Conservation (phyloP, 1,140 invertebrate species). For the Orussus abietinus region DNA sequence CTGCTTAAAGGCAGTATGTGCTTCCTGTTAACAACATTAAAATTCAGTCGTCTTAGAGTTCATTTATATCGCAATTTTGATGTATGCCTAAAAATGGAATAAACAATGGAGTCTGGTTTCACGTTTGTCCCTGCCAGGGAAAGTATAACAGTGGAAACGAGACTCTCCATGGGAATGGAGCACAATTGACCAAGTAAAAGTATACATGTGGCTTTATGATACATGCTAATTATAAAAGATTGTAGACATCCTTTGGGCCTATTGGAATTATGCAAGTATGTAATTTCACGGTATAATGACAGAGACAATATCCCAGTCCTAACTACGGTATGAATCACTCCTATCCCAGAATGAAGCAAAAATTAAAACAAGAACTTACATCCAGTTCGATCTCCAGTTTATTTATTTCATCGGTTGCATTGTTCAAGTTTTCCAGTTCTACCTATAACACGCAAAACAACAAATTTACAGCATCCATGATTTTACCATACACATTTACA, state of each 20-base stretch:
- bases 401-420: constrained; percentile 93
- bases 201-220: no score
- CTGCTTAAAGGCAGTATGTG: constrained; percentile 74
- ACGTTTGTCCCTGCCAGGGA: no score
- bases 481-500: constrained; percentile 1
- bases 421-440: constrained; percentile 92
- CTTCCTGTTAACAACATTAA: no score
- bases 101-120: no score
- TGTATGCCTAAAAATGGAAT: no score
- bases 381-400: constrained; percentile 90
- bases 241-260: constrained; percentile 13
- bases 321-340: neutral
- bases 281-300: neutral
- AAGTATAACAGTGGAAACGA: no score
- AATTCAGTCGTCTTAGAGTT: no score
- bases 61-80: no score
- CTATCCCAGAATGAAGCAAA: no score
- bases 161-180: no score
- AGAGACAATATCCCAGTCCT: neutral
- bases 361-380: constrained; percentile 65
- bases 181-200: no score
- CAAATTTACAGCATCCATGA: constrained; percentile 8
- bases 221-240: constrained; percentile 15
- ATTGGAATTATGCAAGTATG: neutral
- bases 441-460: constrained; percentile 61